A percentile compares a stretch with the other conserved stretches of the same genome.
These are phyloP conservation scores for Dendrocopos noguchii DNA, from an alignment of 2,113 vertebrate genomes.

Conservation along the genomic window DNA sequence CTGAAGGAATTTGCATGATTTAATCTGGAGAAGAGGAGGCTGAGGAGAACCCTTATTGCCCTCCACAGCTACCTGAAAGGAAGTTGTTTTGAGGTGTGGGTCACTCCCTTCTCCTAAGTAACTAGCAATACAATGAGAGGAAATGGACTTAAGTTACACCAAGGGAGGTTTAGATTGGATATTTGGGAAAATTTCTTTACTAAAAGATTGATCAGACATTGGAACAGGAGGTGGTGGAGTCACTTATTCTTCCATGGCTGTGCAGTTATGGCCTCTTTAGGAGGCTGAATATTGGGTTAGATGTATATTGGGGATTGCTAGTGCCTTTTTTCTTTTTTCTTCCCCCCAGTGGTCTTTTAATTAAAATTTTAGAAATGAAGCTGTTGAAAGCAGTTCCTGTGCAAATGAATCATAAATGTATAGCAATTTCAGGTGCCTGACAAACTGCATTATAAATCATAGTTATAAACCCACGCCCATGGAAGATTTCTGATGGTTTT, in stretches of 20 bases:
- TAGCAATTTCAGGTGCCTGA: slow-evolving; percentile 15
- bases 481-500: slow-evolving; percentile 1
- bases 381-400: slow-evolving; percentile 18
- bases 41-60: no score
- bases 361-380: not conserved
- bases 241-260: not conserved
- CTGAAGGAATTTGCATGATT: no score
- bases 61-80: no score
- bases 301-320: not conserved
- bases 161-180: no score
- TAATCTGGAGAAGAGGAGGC: no score
- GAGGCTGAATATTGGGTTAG: not conserved
- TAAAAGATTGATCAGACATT: no score
- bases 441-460: slow-evolving; percentile 3
- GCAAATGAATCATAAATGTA: slow-evolving; percentile 3
- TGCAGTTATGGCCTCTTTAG: not conserved
- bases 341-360: not conserved
- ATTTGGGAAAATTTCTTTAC: no score
- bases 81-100: no score
- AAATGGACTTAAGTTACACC: no score
- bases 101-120: no score
- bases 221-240: no score
- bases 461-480: not conserved
- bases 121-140: no score
- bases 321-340: not conserved